Evolutionary conservation across 2,888 invertebrate genomes (phyloP), one percentile per base, ranked within the genome.

Genomic region (Brachyptera risi): DNA sequence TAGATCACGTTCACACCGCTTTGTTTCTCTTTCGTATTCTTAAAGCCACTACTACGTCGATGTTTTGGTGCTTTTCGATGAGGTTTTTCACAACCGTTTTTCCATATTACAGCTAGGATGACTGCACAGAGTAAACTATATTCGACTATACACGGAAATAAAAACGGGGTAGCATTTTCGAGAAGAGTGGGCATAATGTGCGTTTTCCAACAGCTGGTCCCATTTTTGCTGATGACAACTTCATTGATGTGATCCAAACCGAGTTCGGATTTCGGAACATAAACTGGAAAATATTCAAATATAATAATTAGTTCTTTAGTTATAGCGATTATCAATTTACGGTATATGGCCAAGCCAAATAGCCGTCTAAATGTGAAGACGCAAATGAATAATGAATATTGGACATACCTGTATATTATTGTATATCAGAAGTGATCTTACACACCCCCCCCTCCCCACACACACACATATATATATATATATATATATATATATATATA

Each of bases 121-220:
- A 92, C 94, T 23, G 94, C 92, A 71, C 92, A 92, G 65, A 95
- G 92, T 56, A 95, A 80, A 40, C 92, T 92, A 77, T 94, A 95
- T 75, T 95, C 94, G 69, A 95, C 92, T 51, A 88, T 88, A 71
- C 93, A 93, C 0, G 95, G 94, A 72, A 92, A 94, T 61, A 95
- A 81, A 73, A 93, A 93, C 0, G 92, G 91, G 64, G 87, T 85
- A n/a, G 87, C 83, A 68, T 80, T 80, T 68, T 79, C 77, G 24
- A 86, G 81, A 60, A 86, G 73, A 51, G 82, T 80, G 13, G 81
- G 81, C 68, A 86, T 81, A 71, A 85, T 83, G 65, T 75, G 71
- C 1, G 72, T 69, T 23, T 75, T 68, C 1, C 72, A 67, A 64
- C 75, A 74, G 54, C 71, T 69, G 24, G 50, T 23, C 7, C 17